Base-by-base conservation (phyloP, 2,113 vertebrate genomes). In the Lampris incognitus region DNA sequence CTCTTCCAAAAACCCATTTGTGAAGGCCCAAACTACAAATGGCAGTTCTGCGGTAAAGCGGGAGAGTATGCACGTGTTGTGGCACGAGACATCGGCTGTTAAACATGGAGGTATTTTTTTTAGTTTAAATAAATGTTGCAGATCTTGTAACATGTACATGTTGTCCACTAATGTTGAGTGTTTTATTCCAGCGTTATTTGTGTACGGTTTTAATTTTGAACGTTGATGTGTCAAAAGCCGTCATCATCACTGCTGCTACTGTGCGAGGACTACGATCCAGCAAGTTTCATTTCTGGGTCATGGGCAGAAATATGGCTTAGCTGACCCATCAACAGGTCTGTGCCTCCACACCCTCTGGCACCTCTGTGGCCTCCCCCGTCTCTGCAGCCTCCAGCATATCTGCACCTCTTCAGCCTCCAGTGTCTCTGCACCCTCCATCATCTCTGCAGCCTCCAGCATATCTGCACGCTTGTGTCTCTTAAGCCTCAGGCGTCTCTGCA, bases 101-200 rank as follows among this genome's bases (percentile, higher is more conserved):
- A 56, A 56, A 56, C 55, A 24, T 56, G 55, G 55, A 56, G 55
- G 55, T 56, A 56, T 56, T 56, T 56, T 56, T 56, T 3, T 56
- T 4, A 56, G 24, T 56, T 36, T 3, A 56, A 56, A 56, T 56
- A 36, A 56, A 56, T 56, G 55, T 56, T 52, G 24, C 55, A 56
- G 5, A 56, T 56, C n/a, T 56, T 56, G 5, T 36, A 56, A 56
- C 6, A 56, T 56, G 55, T 56, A 37, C 13, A 24, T 36, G 37
- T 56, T 56, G 24, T 5, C 55, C 24, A 36, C 55, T 56, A 56
- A 56, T 52, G 50, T 52, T 52, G 11, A 6, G 13, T 4, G 37
- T 36, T 36, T 52, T 52, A 11, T 56, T 56, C 3, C 24, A 56
- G 37, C 8, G 55, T 36, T 36, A 56, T 56, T 24, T 56, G 1